Base-by-base conservation (phyloP, 2,888 invertebrate species). In the Euphydryas editha region DNA sequence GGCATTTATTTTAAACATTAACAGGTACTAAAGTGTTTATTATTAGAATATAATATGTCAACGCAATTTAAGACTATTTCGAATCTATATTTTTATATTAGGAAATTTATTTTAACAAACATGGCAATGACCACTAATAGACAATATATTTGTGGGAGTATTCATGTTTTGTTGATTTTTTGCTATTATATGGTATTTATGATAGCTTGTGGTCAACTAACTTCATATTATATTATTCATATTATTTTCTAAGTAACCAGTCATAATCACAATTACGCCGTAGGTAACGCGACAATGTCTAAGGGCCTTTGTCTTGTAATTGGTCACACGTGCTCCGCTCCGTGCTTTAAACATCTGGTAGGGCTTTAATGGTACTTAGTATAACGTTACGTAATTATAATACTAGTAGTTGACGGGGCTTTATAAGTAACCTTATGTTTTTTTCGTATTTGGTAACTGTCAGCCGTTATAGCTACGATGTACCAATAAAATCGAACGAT, bases 281-380 rank as follows among this genome's bases (percentile, higher is more conserved):
- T 54, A 54, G 54, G 54, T 54, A 54, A 21, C 46, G 37, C 62
- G 70, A 81, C 79, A 81, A 77, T 77, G 67, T 72, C 72, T 71
- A 71, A 69, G 69, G 62, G 71, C 77, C 86, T 85, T 86, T 86
- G 86, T 86, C 77, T 82, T 71, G 72, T 85, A 85, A 86, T 84
- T 84, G 80, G 77, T 73, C 74, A 81, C 85, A 85, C 86, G 86
- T 86, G 86, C 79, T 67, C 62, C 39, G 49, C 51, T 44, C 10
- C 36, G n/a, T n/a, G 42, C 42, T 46, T 18, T 47, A 63, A 46
- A 49, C 67, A 67, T 67, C 67, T 62, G 67, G 62, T 67, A 36
- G 54, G 15, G 30, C 24, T 51, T 54, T 54, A 54, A 54, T 54
- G 30, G 54, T 54, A 20, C 49, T 51, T 24, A 21, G 49, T 51